Conservation (phyloP, 2,113 vertebrate genomes). For the Scolopax mira region DNA sequence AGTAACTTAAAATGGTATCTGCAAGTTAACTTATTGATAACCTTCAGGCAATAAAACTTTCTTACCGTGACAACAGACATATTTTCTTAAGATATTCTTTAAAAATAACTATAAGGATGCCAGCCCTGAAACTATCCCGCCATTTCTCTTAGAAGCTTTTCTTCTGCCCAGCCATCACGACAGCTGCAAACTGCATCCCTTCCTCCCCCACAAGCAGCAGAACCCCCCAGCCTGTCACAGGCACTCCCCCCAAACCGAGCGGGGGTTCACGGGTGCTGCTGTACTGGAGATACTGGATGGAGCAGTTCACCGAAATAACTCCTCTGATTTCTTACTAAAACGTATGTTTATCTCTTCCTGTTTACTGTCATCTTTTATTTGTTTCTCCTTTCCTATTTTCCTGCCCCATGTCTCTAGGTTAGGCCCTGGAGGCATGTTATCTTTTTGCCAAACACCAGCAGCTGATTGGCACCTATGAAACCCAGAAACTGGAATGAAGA, state of each 20-base stretch:
- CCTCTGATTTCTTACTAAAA: not conserved
- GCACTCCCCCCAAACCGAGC: not conserved
- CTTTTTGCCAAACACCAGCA: not conserved
- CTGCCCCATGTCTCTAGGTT: not conserved
- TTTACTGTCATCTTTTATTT: not conserved
- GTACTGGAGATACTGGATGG: not conserved
- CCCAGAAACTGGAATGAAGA: not conserved
- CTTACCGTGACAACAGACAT: not conserved
- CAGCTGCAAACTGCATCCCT: not conserved
- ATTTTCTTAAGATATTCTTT: not conserved
- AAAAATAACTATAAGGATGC: not conserved
- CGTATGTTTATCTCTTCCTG: not conserved
- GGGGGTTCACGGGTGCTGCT: not conserved
- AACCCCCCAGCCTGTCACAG: not conserved
- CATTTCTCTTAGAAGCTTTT: not conserved
- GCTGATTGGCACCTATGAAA: not conserved
- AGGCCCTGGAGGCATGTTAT: not conserved
- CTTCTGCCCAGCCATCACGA: not conserved
- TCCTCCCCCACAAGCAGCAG: not conserved
- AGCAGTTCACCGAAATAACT: not conserved
- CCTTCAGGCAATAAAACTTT: constrained; percentile 19
- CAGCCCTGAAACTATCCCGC: not conserved
- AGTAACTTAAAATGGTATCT: constrained; percentile 17
- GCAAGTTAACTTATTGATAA: constrained; percentile 22
- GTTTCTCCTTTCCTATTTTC: not conserved